These are phyloP conservation scores for Arge pagana DNA, from an alignment of 2,888 invertebrate genomes.

Conservation along the genomic window DNA sequence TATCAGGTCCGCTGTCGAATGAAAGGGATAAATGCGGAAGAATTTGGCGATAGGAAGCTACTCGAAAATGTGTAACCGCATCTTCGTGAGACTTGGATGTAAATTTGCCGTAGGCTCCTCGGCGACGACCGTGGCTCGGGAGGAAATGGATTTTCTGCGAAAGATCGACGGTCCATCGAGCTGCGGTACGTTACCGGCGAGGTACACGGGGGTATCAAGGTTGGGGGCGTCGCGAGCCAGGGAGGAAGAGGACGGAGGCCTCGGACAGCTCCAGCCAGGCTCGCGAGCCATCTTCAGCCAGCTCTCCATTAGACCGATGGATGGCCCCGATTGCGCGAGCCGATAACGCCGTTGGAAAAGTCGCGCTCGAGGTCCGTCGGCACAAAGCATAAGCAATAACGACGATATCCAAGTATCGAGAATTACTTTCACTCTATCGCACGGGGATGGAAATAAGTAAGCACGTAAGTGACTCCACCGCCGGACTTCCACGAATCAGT, in stretches of 20 bases:
- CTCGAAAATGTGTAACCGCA: no score
- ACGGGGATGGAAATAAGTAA: constrained; percentile 48
- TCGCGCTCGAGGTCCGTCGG: constrained; percentile 15
- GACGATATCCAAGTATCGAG: constrained; percentile 44
- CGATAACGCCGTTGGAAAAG: constrained; percentile 15
- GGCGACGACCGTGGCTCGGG: no score
- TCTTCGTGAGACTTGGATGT: no score
- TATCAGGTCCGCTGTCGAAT: no score
- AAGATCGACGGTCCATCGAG: no score
- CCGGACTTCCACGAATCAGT: constrained; percentile 57
- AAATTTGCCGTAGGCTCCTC: no score
- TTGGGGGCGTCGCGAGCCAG: constrained; percentile 7
- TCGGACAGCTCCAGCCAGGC: not conserved
- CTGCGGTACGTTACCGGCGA: constrained; percentile 13
- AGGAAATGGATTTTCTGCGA: no score
- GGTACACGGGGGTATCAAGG: not conserved
- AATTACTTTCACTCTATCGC: constrained; percentile 52
- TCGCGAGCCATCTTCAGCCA: constrained; percentile 8
- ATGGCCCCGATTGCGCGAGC: constrained; percentile 41
- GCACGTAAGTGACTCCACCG: constrained; percentile 49
- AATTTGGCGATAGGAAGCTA: no score
- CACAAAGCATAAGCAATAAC: constrained; percentile 47
- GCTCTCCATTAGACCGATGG: constrained; percentile 44
- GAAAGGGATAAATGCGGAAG: no score
- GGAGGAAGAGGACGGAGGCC: constrained; percentile 14